Evolutionary conservation across 2,113 vertebrate genomes (phyloP), one percentile per base, ranked within the genome.

Genomic region (Sialia sialis): DNA sequence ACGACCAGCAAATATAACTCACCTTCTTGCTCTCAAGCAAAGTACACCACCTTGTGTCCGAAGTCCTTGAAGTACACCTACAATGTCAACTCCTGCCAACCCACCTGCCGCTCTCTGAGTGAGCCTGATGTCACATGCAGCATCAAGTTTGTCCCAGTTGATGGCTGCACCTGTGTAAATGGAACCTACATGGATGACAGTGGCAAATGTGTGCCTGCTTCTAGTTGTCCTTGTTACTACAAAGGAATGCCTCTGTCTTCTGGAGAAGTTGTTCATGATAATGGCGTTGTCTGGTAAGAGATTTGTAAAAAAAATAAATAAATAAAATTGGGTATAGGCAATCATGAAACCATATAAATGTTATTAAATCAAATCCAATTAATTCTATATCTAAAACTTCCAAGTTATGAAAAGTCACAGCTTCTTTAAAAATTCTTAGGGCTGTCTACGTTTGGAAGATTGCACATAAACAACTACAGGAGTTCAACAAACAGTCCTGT

Each of bases 221-320:
- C 93, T 59, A 95, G 87, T 89, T 98, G 98, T 63, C 98, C 98
- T 63, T 98, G 98, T 82, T 98, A 98, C 90, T 94, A 97, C 58
- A 94, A 95, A 58, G 98, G 97, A 64, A 93, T 54, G 3, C n/a
- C 88, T 27, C 68, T 98, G 27, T 96, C 97, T 82, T 96, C 89
- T 4, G 98, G 98, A 78, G 98, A 98, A 94, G 96, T 98, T 5
- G 30, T 98, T 64, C 96, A 98, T 1, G 97, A 98, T 25, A 94
- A 95, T 2, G 98, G 97, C 9, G 30, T 94, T 59, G 19, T 98
- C 73, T 98, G 98, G 98, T 98, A 92, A 97, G 97, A 93, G 26
- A 80, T 74, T 17, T 63, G 10, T 54, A 69, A 18, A 76, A 20
- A 10, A 17, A 39, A 6, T 11, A 19, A n/a, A 20, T 39, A 59